Base-by-base conservation (phyloP, 2,888 invertebrate genomes). In the Allolobophora icterica region DNA sequence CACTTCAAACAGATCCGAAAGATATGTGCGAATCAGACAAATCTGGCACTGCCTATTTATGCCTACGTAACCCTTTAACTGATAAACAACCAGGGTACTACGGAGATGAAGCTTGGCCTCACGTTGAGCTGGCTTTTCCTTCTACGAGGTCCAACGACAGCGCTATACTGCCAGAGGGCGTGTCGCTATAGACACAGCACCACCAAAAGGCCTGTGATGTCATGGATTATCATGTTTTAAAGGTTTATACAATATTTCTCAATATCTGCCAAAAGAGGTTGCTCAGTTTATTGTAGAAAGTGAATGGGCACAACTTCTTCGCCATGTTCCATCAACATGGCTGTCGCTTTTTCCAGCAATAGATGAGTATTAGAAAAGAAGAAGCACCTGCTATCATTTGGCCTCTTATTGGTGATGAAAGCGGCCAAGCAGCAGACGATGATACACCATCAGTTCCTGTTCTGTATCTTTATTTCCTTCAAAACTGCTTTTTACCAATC, bases 291-390 rank as follows among this genome's bases (percentile, higher is more conserved):
- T n/a, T 83, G 17, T 83, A 83, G 83, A 83, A 8, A 83, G 5
- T 83, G 83, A 83, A 83, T 83, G 83, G 83, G 24, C 83, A 83
- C 83, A 83, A 83, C 83, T 83, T 83, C 83, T 83, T 83, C 83
- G 83, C 83, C 83, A 83, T 83, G 83, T 83, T 83, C 83, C 83
- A 17, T 8, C 83, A 83, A 83, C 8, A 83, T 83, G 6, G 6
- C 17, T 83, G 83, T 83, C 83, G 33, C 83, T n/a, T 83, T 83
- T 83, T 83, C 83, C 83, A 83, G 83, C 83, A 83, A 83, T 83
- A 83, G 83, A 83, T 83, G 83, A 83, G 83, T 33, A 30, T 83
- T 83, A 30, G 83, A 33, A 83, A 83, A 83, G 71, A 71, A 71
- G 71, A 83, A 83, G 17, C 83, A 83, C 83, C 30, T 83, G 83